Evolutionary conservation across 2,113 vertebrate species (phyloP).

Genomic region (mouse (Mus musculus)): DNA sequence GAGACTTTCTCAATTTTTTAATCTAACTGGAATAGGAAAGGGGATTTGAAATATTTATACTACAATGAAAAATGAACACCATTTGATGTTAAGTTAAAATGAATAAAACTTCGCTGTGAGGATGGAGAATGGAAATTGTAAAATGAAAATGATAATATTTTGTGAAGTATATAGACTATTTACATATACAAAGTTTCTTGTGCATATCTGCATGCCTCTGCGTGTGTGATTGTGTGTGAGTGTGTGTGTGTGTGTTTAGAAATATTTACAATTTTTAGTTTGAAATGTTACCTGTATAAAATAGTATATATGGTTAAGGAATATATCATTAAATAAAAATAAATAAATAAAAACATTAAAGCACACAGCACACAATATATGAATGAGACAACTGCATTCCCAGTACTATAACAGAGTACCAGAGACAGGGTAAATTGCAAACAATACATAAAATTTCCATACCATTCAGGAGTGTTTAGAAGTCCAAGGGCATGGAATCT

Average conservation of each 20-base stretch:
- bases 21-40: neutral
- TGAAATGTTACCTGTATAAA: neutral
- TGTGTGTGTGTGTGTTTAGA: neutral
- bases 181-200: neutral
- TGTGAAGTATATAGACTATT: neutral
- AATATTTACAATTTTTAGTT: neutral
- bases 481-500: too few species aligned
- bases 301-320: neutral
- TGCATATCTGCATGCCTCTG: neutral
- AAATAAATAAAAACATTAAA: too few species aligned
- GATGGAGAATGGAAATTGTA: neutral
- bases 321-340: too few species aligned
- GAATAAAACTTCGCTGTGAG: neutral
- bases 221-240: neutral
- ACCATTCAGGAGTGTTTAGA: rapidly evolving
- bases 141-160: neutral
- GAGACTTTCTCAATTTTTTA: too few species aligned
- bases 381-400: neutral
- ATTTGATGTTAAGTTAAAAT: neutral
- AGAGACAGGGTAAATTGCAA: neutral
- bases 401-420: too few species aligned
- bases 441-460: neutral
- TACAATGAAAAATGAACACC: neutral
- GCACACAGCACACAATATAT: neutral
- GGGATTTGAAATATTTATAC: neutral